Percentiles rank a stretch among this genome's conserved stretches.
Evolutionary conservation across 2,113 vertebrate species (phyloP).

Genomic region (Phalacrocorax carbo): DNA sequence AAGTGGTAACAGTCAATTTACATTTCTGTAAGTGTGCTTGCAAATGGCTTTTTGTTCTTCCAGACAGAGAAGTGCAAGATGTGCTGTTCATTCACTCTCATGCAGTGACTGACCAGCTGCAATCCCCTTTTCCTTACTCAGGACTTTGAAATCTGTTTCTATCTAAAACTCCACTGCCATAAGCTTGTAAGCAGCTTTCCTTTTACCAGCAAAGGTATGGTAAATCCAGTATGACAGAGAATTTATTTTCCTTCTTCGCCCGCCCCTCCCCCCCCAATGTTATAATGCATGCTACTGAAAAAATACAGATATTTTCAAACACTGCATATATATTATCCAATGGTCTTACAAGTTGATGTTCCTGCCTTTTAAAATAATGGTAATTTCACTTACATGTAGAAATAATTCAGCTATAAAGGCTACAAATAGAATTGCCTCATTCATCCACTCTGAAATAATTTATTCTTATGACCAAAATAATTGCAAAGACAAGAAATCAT

Average conservation of each 20-base stretch:
- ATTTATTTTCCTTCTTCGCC: not conserved
- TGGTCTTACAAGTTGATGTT: not conserved
- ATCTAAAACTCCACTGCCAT: not conserved
- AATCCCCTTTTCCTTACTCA: slow-evolving; percentile 27
- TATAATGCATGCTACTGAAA: not conserved
- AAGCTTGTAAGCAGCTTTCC: not conserved
- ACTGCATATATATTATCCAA: not conserved
- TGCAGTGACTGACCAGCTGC: slow-evolving; percentile 31
- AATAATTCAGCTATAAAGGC: not conserved
- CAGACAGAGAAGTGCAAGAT: slow-evolving; percentile 16
- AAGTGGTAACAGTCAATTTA: not conserved
- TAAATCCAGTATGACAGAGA: not conserved
- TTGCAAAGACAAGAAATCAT: not conserved
- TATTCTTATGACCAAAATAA: not conserved
- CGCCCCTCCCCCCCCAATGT: not conserved
- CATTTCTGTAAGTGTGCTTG: not conserved
- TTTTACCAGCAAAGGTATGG: not conserved
- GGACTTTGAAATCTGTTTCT: not conserved
- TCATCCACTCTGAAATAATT: not conserved
- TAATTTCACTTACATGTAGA: not conserved
- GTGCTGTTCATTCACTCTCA: slow-evolving; percentile 10
- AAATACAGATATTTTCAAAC: not conserved
- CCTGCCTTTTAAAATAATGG: not conserved
- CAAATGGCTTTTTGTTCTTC: not conserved
- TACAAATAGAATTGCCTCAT: not conserved